Percentiles rank a stretch among this genome's conserved stretches.
phyloP scores from a whole-genome alignment of 2,888 invertebrate genomes.

The Agonopterix heracliana region DNA sequence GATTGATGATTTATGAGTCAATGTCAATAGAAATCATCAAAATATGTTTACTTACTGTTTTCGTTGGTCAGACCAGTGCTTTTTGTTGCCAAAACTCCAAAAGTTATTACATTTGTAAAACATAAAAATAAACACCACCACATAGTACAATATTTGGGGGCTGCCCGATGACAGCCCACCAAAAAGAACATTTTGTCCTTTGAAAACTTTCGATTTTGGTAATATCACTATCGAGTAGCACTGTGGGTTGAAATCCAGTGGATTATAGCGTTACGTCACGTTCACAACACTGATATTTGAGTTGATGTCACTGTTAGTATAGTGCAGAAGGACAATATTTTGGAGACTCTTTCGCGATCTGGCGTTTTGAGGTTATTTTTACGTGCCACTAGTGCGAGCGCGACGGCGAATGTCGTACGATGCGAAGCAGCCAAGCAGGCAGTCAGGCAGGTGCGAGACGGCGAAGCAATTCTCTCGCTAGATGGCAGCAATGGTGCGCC shows the following conservation, averaged over 20 bases:
- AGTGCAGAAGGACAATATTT: conserved; percentile 52
- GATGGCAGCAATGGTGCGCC: conserved; percentile 53
- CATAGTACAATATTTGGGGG: conserved; percentile 72
- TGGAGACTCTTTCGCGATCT: conserved; percentile 52
- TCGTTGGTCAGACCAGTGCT: conserved; percentile 32
- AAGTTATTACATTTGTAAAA: conserved; percentile 59
- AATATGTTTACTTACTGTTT: too few species aligned
- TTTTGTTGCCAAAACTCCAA: conserved; percentile 55
- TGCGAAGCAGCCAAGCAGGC: conserved; percentile 12
- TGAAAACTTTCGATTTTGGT: conserved; percentile 63
- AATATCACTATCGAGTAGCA: conserved; percentile 54
- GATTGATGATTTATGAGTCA: too few species aligned
- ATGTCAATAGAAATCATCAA: too few species aligned
- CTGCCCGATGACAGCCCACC: conserved; percentile 74
- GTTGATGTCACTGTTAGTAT: conserved; percentile 51
- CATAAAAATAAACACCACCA: conserved; percentile 71
- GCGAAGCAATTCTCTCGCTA: conserved; percentile 33
- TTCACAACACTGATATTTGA: conserved; percentile 37
- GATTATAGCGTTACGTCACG: conserved; percentile 38
- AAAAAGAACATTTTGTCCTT: conserved; percentile 65
- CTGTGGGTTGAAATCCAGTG: conserved; percentile 36
- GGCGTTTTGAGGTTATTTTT: conserved; percentile 71
- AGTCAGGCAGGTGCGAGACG: conserved; percentile 49
- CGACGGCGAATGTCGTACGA: conserved; percentile 53
- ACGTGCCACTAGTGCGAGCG: conserved; percentile 71